Conservation (phyloP, 1,140 invertebrate species). For the Ceratina calcarata region DNA sequence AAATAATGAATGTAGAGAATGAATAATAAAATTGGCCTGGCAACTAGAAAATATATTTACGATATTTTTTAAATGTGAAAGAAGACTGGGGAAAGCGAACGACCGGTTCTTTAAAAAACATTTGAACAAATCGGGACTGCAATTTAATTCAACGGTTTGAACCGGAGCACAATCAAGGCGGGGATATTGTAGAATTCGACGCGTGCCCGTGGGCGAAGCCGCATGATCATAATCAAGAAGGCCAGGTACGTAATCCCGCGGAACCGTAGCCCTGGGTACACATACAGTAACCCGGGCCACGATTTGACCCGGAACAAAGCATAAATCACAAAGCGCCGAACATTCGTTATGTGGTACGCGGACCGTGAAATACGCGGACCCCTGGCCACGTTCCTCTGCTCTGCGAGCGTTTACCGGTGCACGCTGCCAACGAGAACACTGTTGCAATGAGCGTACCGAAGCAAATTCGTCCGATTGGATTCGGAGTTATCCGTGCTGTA, state of each 20-base stretch:
- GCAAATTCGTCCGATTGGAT: conserved; percentile 72
- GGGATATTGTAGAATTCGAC: neutral
- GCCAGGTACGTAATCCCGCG: conserved; percentile 54
- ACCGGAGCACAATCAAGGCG: neutral
- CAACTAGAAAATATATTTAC: no score
- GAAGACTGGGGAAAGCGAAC: neutral
- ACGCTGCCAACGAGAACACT: neutral
- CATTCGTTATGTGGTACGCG: conserved; percentile 76
- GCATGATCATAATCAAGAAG: conserved; percentile 56
- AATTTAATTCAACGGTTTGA: neutral
- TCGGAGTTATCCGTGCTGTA: conserved; percentile 54
- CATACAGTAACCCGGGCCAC: neutral
- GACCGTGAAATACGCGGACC: conserved; percentile 76
- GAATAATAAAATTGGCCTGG: no score
- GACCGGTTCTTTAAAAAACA: neutral
- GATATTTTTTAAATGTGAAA: no score
- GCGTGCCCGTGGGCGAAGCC: neutral
- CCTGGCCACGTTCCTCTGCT: conserved; percentile 25
- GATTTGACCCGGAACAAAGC: conserved; percentile 68
- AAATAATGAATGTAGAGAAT: no score
- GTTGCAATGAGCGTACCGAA: conserved; percentile 30
- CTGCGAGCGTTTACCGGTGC: conserved; percentile 17
- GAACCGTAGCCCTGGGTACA: conserved; percentile 22
- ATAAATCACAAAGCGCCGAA: conserved; percentile 78
- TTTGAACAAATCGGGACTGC: neutral